These are phyloP conservation scores for Drosophila hydei DNA, from an alignment of 1,140 invertebrate genomes.

Conservation along the genomic window DNA sequence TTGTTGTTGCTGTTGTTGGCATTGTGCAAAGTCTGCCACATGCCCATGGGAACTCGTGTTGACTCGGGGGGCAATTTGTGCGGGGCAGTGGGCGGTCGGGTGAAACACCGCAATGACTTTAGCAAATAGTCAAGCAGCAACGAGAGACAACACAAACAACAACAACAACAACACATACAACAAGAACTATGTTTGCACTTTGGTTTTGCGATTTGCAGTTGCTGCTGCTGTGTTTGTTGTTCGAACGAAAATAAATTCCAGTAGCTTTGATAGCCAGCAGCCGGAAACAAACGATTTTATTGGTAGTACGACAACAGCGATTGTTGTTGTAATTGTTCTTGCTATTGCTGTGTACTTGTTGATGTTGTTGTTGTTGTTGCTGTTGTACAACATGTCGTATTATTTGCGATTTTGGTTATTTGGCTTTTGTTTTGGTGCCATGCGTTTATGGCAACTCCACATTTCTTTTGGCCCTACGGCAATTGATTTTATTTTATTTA, in stretches of 20 bases:
- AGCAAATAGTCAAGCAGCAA: conserved; percentile 77
- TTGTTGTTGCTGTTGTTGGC: conserved; percentile 50
- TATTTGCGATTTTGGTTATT: conserved; percentile 71
- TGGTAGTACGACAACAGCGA: conserved; percentile 55
- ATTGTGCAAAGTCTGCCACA: conserved; percentile 52
- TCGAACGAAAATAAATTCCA: conserved; percentile 74
- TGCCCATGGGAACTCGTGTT: conserved; percentile 35
- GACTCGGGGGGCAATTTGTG: conserved; percentile 46
- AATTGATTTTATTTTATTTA: conserved; percentile 83
- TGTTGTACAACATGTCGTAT: conserved; percentile 74
- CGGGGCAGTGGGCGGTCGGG: conserved; percentile 17
- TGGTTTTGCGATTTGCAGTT: conserved; percentile 80
- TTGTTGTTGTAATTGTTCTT: conserved; percentile 53
- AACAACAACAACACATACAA: conserved; percentile 32
- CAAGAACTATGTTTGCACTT: conserved; percentile 74
- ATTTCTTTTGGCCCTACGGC: conserved; percentile 30
- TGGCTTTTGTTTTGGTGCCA: conserved; percentile 61
- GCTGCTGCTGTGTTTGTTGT: conserved; percentile 66
- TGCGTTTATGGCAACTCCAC: conserved; percentile 36
- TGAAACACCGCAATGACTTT: conserved; percentile 76
- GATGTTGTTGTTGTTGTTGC: conserved; percentile 50
- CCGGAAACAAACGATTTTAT: conserved; percentile 82
- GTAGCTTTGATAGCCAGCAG: conserved; percentile 71
- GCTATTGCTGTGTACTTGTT: conserved; percentile 48
- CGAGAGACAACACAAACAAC: conserved; percentile 48